Evolutionary conservation across 2,797 vertebrate genomes (phyloP).

Genomic region (Acanthopagrus latus): DNA sequence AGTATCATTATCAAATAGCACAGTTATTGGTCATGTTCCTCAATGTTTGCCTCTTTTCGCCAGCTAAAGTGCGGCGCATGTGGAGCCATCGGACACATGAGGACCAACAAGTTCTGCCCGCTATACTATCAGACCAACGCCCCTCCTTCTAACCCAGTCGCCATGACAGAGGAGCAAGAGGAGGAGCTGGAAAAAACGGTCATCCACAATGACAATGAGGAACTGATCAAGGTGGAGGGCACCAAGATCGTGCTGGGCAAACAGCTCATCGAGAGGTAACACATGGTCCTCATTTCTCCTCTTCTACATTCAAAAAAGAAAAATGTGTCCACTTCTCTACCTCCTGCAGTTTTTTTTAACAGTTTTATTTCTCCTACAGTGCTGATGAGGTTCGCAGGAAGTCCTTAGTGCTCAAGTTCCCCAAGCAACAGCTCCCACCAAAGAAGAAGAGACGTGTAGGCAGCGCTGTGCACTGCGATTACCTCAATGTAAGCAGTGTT

Average conservation of each 20-base stretch:
- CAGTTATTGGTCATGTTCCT: constrained; percentile 64
- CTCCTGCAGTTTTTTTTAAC: constrained; percentile 5
- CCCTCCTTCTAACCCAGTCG: constrained; percentile 98
- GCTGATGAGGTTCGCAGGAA: constrained; percentile 98
- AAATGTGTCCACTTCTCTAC: not conserved
- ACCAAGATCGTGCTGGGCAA: constrained; percentile 99
- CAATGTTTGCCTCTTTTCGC: constrained; percentile 68
- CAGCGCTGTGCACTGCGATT: constrained; percentile 97
- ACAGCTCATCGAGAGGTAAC: constrained; percentile 97
- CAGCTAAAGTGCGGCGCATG: constrained; percentile 98
- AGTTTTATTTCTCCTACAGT: constrained; percentile 72
- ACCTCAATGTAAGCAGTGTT: constrained; percentile 91
- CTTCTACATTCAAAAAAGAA: not conserved
- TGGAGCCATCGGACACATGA: constrained; percentile 99
- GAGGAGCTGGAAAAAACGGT: constrained; percentile 98
- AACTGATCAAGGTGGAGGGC: constrained; percentile 98
- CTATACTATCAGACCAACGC: constrained; percentile 99
- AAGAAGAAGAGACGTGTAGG: constrained; percentile 98
- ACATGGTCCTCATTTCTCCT: not conserved
- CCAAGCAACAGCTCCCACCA: constrained; percentile 96
- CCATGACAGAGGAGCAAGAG: constrained; percentile 99
- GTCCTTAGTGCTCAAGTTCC: constrained; percentile 98
- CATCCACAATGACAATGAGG: constrained; percentile 98
- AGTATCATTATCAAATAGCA: not conserved
- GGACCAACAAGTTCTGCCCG: constrained; percentile 99